A percentile compares a stretch with the other conserved stretches of the same genome.
Evolutionary conservation across 2,888 invertebrate species (phyloP).

Genomic region (Cynaeus angustus): DNA sequence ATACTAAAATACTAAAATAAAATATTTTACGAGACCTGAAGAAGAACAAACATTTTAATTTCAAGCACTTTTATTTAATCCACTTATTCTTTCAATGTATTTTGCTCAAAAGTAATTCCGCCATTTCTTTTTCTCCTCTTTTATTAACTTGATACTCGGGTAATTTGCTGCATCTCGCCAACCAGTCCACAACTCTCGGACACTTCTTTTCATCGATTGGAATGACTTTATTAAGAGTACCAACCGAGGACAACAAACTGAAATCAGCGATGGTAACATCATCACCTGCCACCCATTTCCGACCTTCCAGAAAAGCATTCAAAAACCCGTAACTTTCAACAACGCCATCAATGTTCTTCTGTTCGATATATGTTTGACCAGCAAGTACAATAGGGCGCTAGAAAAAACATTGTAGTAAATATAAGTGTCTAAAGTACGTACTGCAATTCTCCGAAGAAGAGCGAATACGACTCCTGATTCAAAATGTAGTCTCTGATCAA

Average conservation of each 20-base stretch:
- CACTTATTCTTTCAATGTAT: no score
- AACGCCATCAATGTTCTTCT: conserved; percentile 59
- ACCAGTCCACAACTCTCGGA: neutral
- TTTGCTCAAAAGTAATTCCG: no score
- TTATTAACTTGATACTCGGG: conserved; percentile 3
- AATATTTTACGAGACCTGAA: no score
- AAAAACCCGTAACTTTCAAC: conserved; percentile 67
- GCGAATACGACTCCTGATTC: conserved; percentile 46
- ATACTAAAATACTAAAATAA: no score
- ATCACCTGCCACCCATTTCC: conserved; percentile 56
- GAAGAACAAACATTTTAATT: no score
- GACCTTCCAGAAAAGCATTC: conserved; percentile 64
- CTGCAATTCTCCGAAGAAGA: neutral
- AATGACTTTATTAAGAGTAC: no score
- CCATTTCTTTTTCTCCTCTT: neutral
- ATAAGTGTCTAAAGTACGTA: neutral
- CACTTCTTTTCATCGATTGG: neutral
- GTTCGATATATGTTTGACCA: conserved; percentile 61
- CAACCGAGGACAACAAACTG: neutral
- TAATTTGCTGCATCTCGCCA: neutral
- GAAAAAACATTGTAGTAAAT: conserved; percentile 1
- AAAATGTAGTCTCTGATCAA: conserved; percentile 52
- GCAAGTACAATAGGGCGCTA: conserved; percentile 62
- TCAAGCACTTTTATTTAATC: no score
- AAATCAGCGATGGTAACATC: conserved; percentile 57